Conservation (phyloP, 2,888 invertebrate species). For the Caenorhabditis japonica region DNA sequence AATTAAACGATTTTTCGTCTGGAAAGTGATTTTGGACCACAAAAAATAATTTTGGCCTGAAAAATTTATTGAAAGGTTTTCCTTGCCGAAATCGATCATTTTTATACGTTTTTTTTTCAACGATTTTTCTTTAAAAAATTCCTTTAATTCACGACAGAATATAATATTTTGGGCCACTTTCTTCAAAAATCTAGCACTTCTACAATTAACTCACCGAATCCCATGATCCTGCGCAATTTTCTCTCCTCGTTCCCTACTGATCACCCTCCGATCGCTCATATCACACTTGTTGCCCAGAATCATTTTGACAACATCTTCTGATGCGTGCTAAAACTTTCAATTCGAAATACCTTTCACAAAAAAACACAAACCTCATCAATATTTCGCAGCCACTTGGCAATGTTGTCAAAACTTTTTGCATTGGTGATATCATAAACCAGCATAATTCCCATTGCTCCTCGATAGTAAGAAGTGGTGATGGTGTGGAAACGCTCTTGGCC, state of each 20-base stretch:
- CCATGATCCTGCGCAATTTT: constrained; percentile 61
- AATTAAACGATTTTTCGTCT: too few relatives aligned
- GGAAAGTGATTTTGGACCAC: too few relatives aligned
- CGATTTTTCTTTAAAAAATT: background rate
- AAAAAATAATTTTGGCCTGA: background rate
- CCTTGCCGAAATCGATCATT: too few relatives aligned
- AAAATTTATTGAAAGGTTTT: too few relatives aligned
- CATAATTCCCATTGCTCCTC: constrained; percentile 84
- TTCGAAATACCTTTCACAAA: background rate
- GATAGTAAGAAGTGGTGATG: constrained; percentile 97
- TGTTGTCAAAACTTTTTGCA: constrained; percentile 98
- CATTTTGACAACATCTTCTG: constrained; percentile 98
- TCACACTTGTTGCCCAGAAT: constrained; percentile 98
- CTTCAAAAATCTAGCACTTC: constrained; percentile 2
- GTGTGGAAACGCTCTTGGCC: constrained; percentile 98
- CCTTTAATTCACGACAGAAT: background rate
- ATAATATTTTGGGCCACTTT: background rate
- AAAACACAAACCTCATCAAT: constrained; percentile 85
- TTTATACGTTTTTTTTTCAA: too few relatives aligned
- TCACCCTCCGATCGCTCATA: constrained; percentile 93
- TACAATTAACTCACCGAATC: constrained; percentile 28
- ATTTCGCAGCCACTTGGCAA: constrained; percentile 98
- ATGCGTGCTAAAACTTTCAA: constrained; percentile 83
- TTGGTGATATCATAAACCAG: constrained; percentile 92
- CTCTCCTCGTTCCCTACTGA: constrained; percentile 82